Conservation (phyloP, 1,140 invertebrate genomes). For the Drosophila chauvacae region DNA sequence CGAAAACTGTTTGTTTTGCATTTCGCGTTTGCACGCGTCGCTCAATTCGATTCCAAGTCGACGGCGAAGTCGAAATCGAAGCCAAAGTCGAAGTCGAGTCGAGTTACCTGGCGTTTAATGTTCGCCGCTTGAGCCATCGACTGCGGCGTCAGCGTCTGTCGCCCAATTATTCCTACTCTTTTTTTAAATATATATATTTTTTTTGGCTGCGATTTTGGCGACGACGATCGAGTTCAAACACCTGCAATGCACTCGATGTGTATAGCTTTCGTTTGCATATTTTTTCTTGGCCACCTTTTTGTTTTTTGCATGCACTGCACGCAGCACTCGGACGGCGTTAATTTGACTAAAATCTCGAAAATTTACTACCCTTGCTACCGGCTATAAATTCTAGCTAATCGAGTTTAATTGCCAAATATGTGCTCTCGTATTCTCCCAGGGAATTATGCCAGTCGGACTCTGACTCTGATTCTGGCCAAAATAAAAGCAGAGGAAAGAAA, state of each 20-base stretch:
- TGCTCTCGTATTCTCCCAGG: slow-evolving; percentile 10
- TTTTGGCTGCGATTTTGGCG: slow-evolving; percentile 34
- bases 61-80: background rate
- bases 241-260: slow-evolving; percentile 70
- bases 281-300: slow-evolving; percentile 35
- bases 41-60: slow-evolving; percentile 2
- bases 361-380: slow-evolving; percentile 58
- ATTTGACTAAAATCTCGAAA: slow-evolving; percentile 75
- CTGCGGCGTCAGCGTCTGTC: slow-evolving; percentile 70
- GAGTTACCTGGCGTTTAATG: slow-evolving; percentile 46
- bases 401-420: slow-evolving; percentile 61
- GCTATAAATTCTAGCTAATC: slow-evolving; percentile 73
- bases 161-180: slow-evolving; percentile 67
- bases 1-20: slow-evolving; percentile 79
- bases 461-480: background rate
- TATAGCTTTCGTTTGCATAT: slow-evolving; percentile 69
- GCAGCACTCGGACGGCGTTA: slow-evolving; percentile 53
- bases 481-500: slow-evolving; percentile 12
- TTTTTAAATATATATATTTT: slow-evolving; percentile 5
- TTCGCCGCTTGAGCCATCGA: slow-evolving; percentile 37
- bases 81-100: slow-evolving; percentile 9
- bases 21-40: slow-evolving; percentile 49
- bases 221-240: slow-evolving; percentile 78
- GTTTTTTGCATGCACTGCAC: slow-evolving; percentile 44
- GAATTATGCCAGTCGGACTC: slow-evolving; percentile 15